Conservation (phyloP, 2,113 vertebrate species). For the Calidris pygmaea region DNA sequence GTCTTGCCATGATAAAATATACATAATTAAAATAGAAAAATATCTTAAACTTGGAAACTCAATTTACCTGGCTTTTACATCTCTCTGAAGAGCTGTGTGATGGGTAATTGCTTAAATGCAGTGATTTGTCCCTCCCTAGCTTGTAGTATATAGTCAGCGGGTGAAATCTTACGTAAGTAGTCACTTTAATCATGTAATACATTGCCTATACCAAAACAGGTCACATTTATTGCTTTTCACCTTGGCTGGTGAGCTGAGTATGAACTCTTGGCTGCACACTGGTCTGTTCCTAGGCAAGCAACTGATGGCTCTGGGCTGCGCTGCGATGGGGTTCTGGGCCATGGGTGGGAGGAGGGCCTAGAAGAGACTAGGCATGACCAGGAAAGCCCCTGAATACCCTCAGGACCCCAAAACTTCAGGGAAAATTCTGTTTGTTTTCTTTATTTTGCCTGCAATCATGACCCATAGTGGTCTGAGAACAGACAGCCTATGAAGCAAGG, state of each 20-base stretch:
- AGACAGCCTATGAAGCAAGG: neutral
- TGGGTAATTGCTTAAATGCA: neutral
- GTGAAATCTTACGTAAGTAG: neutral
- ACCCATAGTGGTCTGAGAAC: neutral
- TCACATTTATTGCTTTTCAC: neutral
- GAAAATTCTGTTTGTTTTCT: neutral
- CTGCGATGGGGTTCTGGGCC: neutral
- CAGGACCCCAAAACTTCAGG: neutral
- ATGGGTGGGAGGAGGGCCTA: rapidly evolving
- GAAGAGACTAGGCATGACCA: neutral
- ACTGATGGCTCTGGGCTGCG: neutral
- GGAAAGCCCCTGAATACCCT: neutral
- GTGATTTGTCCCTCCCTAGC: neutral
- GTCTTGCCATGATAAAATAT: neutral
- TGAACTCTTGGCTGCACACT: neutral
- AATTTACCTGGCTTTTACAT: neutral
- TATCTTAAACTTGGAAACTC: neutral
- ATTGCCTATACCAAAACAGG: neutral
- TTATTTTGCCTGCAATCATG: neutral
- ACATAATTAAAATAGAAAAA: neutral
- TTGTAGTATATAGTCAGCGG: neutral
- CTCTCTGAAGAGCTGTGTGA: neutral
- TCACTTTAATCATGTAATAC: neutral
- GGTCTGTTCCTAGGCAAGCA: neutral
- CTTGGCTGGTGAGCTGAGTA: neutral